Conservation (phyloP, 2,888 invertebrate species). For the Hyppa rectilinea region DNA sequence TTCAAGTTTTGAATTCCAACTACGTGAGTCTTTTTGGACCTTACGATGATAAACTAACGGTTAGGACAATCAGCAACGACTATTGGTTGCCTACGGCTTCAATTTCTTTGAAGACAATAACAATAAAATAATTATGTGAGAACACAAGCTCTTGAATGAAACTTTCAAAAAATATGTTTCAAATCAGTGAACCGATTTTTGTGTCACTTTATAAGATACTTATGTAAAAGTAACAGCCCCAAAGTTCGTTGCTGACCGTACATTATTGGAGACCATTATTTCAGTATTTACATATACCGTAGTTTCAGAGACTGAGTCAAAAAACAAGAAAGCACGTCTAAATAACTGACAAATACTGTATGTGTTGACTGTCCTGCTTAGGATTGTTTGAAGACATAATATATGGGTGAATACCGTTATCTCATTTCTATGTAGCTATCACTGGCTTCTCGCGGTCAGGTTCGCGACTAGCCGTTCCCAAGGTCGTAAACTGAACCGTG, state of each 20-base stretch:
- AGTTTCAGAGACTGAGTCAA: slow-evolving; percentile 25
- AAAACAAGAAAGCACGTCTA: slow-evolving; percentile 17
- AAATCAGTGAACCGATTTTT: neutral
- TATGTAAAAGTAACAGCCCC: neutral
- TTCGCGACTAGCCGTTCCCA: slow-evolving; percentile 77
- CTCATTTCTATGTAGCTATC: slow-evolving; percentile 76
- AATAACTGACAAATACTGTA: slow-evolving; percentile 34
- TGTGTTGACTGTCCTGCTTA: slow-evolving; percentile 30
- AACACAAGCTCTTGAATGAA: neutral
- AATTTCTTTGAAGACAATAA: neutral
- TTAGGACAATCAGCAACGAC: neutral
- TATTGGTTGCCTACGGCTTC: neutral
- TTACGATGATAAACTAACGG: neutral
- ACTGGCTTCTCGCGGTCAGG: slow-evolving; percentile 72
- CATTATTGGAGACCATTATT: neutral
- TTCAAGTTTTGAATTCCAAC: slow-evolving; percentile 48
- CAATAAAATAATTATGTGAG: neutral
- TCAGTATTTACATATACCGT: neutral
- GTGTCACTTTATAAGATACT: neutral
- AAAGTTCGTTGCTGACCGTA: neutral
- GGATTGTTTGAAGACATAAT: slow-evolving; percentile 35
- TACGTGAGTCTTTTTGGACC: slow-evolving; percentile 25
- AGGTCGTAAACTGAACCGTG: slow-evolving; percentile 79
- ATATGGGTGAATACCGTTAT: slow-evolving; percentile 58
- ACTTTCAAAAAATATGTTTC: neutral